phyloP scores from a whole-genome alignment of 2,888 invertebrate species.

The Crocallis elinguaria region DNA sequence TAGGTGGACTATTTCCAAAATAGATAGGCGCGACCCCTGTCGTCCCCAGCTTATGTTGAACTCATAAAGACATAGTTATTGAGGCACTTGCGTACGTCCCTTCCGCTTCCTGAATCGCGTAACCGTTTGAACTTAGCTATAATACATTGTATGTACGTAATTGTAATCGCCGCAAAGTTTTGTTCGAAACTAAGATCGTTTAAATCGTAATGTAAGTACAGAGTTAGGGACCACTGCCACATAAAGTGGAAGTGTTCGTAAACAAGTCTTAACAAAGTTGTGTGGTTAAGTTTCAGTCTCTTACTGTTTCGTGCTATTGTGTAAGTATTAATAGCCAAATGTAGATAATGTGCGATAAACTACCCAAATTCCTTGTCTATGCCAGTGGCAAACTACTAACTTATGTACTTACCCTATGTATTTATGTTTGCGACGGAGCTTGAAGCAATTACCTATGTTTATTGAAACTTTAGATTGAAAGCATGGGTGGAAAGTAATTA shows the following conservation, averaged over 20 bases:
- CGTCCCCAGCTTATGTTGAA: slow-evolving; percentile 33
- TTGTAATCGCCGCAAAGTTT: slow-evolving; percentile 52
- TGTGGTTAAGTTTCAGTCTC: slow-evolving; percentile 71
- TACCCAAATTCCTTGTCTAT: slow-evolving; percentile 13
- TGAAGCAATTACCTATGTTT: slow-evolving; percentile 13
- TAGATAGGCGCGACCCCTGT: slow-evolving; percentile 36
- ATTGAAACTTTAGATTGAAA: slow-evolving; percentile 1
- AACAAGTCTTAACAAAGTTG: slow-evolving; percentile 79
- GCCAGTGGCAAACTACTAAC: slow-evolving; percentile 18
- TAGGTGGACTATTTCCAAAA: slow-evolving; percentile 33
- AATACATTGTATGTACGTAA: slow-evolving; percentile 35
- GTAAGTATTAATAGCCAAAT: slow-evolving; percentile 61
- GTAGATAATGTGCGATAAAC: slow-evolving; percentile 44
- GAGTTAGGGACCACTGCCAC: slow-evolving; percentile 67
- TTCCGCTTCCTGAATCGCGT: slow-evolving; percentile 26
- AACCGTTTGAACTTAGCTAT: slow-evolving; percentile 21
- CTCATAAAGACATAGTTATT: slow-evolving; percentile 37
- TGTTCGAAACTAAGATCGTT: slow-evolving; percentile 60
- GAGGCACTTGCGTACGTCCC: slow-evolving; percentile 30
- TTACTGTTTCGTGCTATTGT: slow-evolving; percentile 65
- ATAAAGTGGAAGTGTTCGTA: slow-evolving; percentile 73
- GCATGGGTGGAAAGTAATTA: not conserved
- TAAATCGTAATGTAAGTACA: slow-evolving; percentile 59
- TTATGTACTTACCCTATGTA: slow-evolving; percentile 2
- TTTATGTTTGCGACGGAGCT: slow-evolving; percentile 1